Conservation (phyloP, 2,113 vertebrate species). For the human (Homo sapiens) region DNA sequence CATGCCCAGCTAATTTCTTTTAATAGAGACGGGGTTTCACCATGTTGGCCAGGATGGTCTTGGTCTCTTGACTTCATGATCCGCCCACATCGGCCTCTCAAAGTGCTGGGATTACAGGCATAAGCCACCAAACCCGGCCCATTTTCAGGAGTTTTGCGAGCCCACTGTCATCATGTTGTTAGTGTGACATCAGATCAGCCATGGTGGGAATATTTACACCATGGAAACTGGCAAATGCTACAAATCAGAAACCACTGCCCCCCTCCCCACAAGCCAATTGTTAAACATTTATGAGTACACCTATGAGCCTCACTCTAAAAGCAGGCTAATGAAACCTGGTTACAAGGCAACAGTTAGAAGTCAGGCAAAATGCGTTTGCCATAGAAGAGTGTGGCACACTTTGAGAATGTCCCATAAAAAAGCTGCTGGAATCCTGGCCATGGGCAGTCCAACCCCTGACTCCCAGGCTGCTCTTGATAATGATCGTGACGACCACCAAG, state of each 20-base stretch:
- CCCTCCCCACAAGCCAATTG: accelerated
- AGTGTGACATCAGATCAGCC: background rate
- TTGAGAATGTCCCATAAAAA: background rate
- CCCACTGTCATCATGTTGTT: accelerated
- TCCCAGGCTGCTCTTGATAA: background rate
- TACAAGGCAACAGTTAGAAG: background rate
- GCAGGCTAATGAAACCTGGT: background rate
- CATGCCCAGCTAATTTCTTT: too few species aligned
- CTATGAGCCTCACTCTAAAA: background rate
- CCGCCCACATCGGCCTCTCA: too few species aligned
- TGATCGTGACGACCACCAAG: background rate
- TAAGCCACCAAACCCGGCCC: too few species aligned
- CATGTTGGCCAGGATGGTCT: too few species aligned
- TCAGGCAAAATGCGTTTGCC: background rate
- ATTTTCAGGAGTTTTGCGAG: background rate
- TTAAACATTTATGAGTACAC: background rate
- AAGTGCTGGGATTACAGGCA: too few species aligned
- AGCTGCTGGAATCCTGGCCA: background rate
- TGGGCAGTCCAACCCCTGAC: background rate
- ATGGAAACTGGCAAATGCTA: accelerated
- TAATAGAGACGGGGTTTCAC: too few species aligned
- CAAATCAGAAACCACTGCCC: accelerated
- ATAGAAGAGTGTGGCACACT: accelerated
- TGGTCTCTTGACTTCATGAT: too few species aligned
- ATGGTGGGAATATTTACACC: too few species aligned